Conservation (phyloP, 2,113 vertebrate genomes). For the Datnioides undecimradiatus region DNA sequence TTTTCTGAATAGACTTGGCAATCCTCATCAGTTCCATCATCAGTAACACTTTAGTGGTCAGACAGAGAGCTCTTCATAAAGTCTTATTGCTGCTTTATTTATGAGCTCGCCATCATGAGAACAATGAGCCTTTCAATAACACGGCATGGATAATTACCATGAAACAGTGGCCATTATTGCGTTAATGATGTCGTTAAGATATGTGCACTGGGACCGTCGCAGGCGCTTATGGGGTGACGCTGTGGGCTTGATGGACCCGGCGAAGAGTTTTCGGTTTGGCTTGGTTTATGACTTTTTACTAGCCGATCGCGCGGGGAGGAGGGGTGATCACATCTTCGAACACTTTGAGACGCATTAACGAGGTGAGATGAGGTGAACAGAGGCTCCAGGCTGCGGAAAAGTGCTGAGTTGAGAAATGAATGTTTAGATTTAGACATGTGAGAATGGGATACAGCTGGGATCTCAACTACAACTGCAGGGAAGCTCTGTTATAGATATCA, state of each 20-base stretch:
- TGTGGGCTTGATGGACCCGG: not conserved
- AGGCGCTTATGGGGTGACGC: constrained; percentile 37
- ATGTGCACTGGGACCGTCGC: constrained; percentile 8
- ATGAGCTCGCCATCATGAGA: constrained; percentile 54
- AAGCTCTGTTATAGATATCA: not conserved
- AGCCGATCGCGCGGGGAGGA: not conserved
- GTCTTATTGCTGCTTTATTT: constrained; percentile 66
- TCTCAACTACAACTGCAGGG: not conserved
- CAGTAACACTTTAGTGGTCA: constrained; percentile 69
- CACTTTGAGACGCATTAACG: not conserved
- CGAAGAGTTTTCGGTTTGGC: constrained; percentile 28
- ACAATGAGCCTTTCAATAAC: constrained; percentile 75
- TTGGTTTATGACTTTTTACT: constrained; percentile 42
- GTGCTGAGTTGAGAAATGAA: not conserved
- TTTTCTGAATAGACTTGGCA: constrained; percentile 64
- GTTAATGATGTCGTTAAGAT: constrained; percentile 71
- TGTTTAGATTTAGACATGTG: not conserved
- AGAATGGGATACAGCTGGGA: not conserved
- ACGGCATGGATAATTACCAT: constrained; percentile 63
- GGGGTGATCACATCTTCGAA: not conserved
- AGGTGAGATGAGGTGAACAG: constrained; percentile 35
- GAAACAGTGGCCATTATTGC: constrained; percentile 68
- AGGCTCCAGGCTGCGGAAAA: not conserved
- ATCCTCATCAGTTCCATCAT: constrained; percentile 38
- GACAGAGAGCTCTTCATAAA: constrained; percentile 68